Evolutionary conservation across 2,888 invertebrate species (phyloP), one percentile per base, ranked within the genome.

Genomic region (Aethes cnicana): DNA sequence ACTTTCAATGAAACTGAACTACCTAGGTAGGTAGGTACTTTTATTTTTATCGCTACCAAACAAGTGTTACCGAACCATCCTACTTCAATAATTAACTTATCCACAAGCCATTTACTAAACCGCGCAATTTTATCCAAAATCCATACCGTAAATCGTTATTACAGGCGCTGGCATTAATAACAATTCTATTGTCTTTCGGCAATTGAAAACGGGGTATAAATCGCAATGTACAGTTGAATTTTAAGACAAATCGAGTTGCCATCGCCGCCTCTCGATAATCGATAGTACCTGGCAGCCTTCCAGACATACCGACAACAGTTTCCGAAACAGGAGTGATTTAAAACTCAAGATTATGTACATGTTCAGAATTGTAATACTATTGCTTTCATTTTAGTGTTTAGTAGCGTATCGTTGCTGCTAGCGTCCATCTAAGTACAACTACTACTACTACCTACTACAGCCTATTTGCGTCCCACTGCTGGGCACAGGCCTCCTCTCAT

Each of bases 281-380:
- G 52, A 52, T 52, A 52, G 25, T 46, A 25, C 32, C 52, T 52
- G 52, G 52, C 52, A 37, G 20, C 20, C 18, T 39, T 52, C 52
- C 52, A 52, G 52, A 46, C 52, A 39, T 25, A 44, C 37, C 46
- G 52, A 52, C 52, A 46, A 52, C 52, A 46, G 52, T 46, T 52
- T 52, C 46, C 52, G 37, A 39, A 52, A 52, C 52, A 46, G 44
- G 26, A 52, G 44, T 52, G 52, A 46, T 46, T 52, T 46, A 46
- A 52, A 52, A 52, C 52, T 52, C 43, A 37, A 43, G 36, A 35
- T 37, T 30, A 44, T 41, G 33, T 36, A 20, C 43, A 37, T 26
- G 50, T n/a, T 37, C 37, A 18, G 50, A 23, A 44, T 50, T 37
- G 23, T 6, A 18, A 37, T 12, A 25, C 28, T 37, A 11, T 20